phyloP scores from a whole-genome alignment of 2,888 invertebrate species.

The Andrena flavipes region DNA sequence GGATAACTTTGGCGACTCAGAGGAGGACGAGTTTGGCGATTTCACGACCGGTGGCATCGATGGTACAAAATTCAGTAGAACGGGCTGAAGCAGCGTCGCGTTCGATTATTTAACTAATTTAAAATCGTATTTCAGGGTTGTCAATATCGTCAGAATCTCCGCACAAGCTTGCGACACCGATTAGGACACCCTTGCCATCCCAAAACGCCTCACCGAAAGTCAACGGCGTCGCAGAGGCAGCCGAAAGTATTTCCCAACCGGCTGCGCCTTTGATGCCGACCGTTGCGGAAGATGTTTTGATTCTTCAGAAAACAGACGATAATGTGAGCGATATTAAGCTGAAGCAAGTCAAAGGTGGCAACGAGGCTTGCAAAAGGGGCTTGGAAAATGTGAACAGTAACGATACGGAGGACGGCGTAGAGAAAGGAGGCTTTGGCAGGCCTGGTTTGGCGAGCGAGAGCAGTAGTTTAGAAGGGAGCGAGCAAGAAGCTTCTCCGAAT shows the following conservation, averaged over 20 bases:
- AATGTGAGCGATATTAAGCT: constrained; percentile 78
- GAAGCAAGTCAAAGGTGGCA: constrained; percentile 73
- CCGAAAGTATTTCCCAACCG: constrained; percentile 36
- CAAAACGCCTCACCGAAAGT: constrained; percentile 77
- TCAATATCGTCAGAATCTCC: constrained; percentile 82
- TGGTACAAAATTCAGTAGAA: constrained; percentile 66
- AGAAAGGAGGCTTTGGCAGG: constrained; percentile 65
- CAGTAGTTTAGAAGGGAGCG: constrained; percentile 79
- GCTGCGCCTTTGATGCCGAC: constrained; percentile 39
- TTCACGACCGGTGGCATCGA: constrained; percentile 82
- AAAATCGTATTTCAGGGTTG: constrained; percentile 73
- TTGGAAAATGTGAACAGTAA: constrained; percentile 66
- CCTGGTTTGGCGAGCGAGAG: constrained; percentile 74
- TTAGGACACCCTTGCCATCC: constrained; percentile 77
- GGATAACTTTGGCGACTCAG: constrained; percentile 86
- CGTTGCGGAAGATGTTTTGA: constrained; percentile 75
- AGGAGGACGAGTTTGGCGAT: constrained; percentile 87
- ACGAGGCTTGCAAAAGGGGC: constrained; percentile 57
- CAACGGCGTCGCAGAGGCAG: constrained; percentile 74
- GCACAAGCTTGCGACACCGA: constrained; percentile 76
- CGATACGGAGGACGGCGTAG: constrained; percentile 61
- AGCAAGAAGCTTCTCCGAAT: constrained; percentile 73
- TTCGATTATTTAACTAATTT: background rate
- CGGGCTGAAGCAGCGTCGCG: rapidly evolving
- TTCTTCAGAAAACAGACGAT: constrained; percentile 77